Evolutionary conservation across 2,113 vertebrate genomes (phyloP).

Genomic region (Hemicordylus capensis): DNA sequence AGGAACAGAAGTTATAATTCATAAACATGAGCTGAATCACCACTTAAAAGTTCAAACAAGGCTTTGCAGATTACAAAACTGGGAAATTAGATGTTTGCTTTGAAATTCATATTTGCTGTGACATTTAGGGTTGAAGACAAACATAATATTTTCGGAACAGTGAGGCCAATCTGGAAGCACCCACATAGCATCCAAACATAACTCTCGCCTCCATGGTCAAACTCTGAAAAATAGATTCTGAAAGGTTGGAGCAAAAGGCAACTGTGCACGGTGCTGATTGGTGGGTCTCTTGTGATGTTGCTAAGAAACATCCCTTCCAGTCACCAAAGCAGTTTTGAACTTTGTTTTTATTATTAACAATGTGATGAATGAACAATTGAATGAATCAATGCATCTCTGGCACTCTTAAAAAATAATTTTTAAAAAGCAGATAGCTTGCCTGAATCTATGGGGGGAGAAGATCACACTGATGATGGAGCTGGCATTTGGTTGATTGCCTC

Average conservation of each 20-base stretch:
- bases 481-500: not conserved
- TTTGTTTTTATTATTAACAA: not conserved
- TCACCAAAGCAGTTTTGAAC: not conserved
- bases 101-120: no score
- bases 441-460: not conserved
- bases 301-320: no score
- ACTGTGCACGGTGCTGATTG: not conserved
- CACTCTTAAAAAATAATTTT: not conserved
- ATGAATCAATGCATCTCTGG: not conserved
- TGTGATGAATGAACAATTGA: not conserved
- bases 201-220: not conserved
- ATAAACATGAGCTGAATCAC: no score
- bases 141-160: no score
- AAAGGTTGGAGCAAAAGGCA: not conserved
- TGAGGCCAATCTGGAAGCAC: no score
- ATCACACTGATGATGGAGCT: not conserved
- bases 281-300: no score
- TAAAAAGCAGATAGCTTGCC: not conserved
- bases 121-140: no score
- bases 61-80: no score
- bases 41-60: no score
- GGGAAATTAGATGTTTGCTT: no score
- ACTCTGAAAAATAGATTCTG: not conserved
- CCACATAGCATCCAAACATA: not conserved
- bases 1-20: no score